These are phyloP conservation scores for Drosophila mettleri DNA, from an alignment of 2,888 invertebrate species.

Conservation along the genomic window DNA sequence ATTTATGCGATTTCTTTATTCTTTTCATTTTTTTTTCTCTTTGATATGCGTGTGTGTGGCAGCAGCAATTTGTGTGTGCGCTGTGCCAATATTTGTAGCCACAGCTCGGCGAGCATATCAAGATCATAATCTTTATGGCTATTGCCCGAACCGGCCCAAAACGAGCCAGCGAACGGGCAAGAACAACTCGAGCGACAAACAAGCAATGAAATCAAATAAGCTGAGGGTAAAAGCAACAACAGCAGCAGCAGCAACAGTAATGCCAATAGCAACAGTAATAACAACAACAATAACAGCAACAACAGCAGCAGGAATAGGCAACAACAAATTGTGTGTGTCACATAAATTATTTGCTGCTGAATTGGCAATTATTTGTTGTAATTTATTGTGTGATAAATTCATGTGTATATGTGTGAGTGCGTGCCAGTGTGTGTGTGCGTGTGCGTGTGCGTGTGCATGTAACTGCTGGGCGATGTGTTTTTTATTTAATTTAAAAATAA, in stretches of 20 bases:
- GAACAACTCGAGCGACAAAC: slow-evolving; percentile 70
- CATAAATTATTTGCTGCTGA: slow-evolving; percentile 73
- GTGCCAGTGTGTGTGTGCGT: slow-evolving; percentile 1
- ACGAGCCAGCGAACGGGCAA: slow-evolving; percentile 17
- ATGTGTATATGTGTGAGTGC: slow-evolving; percentile 9
- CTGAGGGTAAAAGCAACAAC: slow-evolving; percentile 39
- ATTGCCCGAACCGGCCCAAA: slow-evolving; percentile 55
- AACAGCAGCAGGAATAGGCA: slow-evolving; percentile 30
- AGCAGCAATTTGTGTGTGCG: slow-evolving; percentile 46
- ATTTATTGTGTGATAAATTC: slow-evolving; percentile 70
- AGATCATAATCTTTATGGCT: slow-evolving; percentile 74
- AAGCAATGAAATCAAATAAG: slow-evolving; percentile 70
- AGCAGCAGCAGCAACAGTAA: slow-evolving; percentile 24
- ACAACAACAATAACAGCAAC: slow-evolving; percentile 16
- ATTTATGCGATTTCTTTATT: slow-evolving; percentile 54
- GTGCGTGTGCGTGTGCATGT: slow-evolving; percentile 10
- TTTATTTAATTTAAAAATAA: slow-evolving; percentile 67
- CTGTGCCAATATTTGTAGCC: slow-evolving; percentile 52
- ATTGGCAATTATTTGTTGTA: slow-evolving; percentile 75
- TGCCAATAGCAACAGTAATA: slow-evolving; percentile 15
- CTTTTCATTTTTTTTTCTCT: not conserved
- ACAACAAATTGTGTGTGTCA: slow-evolving; percentile 64
- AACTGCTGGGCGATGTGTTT: slow-evolving; percentile 48
- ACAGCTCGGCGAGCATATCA: slow-evolving; percentile 56
- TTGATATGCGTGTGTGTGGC: slow-evolving; percentile 10